phyloP scores from a whole-genome alignment of 1,140 invertebrate genomes.

The Caenorhabditis remanei region DNA sequence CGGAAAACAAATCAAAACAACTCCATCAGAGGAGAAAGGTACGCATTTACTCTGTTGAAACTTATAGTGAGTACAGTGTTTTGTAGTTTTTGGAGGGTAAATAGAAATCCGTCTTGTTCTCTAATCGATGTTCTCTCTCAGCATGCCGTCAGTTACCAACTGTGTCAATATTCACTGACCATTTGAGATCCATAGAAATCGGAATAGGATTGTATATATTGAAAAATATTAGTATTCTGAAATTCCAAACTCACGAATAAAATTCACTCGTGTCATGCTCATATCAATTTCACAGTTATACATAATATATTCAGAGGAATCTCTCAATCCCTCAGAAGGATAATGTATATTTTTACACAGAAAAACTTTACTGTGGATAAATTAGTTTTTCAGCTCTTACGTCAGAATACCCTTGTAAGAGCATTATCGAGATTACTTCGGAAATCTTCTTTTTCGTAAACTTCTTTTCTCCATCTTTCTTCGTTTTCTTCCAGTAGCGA shows the following conservation, averaged over 20 bases:
- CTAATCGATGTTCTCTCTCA: not conserved
- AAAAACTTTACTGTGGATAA: no score
- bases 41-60: not conserved
- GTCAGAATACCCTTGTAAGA: conserved; percentile 9
- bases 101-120: not conserved
- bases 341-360: no score
- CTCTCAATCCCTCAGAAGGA: no score
- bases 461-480: not conserved
- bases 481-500: conserved; percentile 18
- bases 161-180: conserved; percentile 27
- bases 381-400: not conserved
- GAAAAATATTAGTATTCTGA: no score
- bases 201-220: no score
- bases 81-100: conserved; percentile 34
- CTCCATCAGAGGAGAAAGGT: conserved; percentile 7
- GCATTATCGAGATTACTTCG: conserved; percentile 29
- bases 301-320: no score
- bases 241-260: no score
- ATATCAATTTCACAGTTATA: no score
- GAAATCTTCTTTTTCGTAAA: not conserved
- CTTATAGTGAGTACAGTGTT: not conserved
- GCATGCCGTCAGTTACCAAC: conserved; percentile 13
- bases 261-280: no score
- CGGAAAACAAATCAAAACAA: not conserved
- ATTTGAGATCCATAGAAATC: not conserved